These are phyloP conservation scores for Siphamia tubifer DNA, from an alignment of 2,113 vertebrate species.

Conservation along the genomic window DNA sequence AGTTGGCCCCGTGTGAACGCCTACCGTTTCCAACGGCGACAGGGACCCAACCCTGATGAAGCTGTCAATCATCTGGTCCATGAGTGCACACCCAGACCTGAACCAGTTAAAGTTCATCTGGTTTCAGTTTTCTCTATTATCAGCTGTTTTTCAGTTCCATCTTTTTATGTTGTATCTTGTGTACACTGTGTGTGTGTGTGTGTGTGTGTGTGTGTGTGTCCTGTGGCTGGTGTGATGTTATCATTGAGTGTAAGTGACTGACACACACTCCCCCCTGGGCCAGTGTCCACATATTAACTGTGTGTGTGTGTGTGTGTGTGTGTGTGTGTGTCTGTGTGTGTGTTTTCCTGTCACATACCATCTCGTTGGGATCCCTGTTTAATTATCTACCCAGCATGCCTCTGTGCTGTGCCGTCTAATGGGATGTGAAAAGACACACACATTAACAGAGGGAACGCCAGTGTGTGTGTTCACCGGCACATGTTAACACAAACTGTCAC, in stretches of 20 bases:
- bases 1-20: conserved; percentile 5
- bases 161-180: too few relatives aligned
- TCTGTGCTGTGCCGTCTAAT: conserved; percentile 62
- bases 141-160: too few relatives aligned
- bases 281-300: conserved; percentile 25
- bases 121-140: too few relatives aligned
- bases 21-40: conserved; percentile 36
- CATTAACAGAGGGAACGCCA: conserved; percentile 52
- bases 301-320: conserved; percentile 18
- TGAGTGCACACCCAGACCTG: not conserved
- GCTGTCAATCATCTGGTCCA: conserved; percentile 49
- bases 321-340: conserved; percentile 37
- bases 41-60: conserved; percentile 24
- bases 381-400: conserved; percentile 70
- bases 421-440: conserved; percentile 71
- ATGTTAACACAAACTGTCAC: conserved; percentile 51
- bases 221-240: conserved; percentile 34
- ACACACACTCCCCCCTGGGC: conserved; percentile 42
- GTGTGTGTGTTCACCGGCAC: conserved; percentile 39
- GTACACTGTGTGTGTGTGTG: too few relatives aligned
- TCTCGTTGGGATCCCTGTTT: conserved; percentile 61
- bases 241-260: conserved; percentile 36
- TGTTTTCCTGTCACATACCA: conserved; percentile 41
- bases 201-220: conserved; percentile 27
- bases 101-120: too few relatives aligned